Evolutionary conservation across 2,113 vertebrate species (phyloP).

Genomic region (Ailurus styani): DNA sequence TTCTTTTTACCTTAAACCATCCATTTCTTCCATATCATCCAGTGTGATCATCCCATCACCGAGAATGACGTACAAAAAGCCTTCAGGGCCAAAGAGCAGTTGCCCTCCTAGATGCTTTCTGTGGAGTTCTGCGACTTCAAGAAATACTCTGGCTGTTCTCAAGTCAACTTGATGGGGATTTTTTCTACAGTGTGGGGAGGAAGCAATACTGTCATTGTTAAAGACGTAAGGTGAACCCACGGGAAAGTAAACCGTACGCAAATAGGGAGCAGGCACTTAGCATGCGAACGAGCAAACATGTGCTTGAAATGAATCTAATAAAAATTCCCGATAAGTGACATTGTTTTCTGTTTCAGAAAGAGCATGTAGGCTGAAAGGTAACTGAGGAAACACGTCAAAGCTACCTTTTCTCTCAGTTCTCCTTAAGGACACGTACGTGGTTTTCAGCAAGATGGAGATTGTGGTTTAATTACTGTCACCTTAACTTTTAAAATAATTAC

Average conservation of each 20-base stretch:
- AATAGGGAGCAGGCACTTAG: neutral
- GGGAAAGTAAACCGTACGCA: neutral
- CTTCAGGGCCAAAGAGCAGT: conserved; percentile 92
- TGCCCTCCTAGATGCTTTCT: conserved; percentile 97
- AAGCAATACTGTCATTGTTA: neutral
- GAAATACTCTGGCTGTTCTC: conserved; percentile 91
- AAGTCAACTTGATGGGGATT: conserved; percentile 94
- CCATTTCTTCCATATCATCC: conserved; percentile 99
- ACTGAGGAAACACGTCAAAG: neutral
- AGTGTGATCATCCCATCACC: conserved; percentile 99
- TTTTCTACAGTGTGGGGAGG: conserved; percentile 84
- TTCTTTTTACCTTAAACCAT: conserved; percentile 92
- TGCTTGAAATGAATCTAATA: neutral
- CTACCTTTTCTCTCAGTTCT: neutral
- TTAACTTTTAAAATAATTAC: neutral
- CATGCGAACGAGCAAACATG: neutral
- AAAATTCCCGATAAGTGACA: neutral
- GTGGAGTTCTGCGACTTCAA: conserved; percentile 97
- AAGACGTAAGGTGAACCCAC: neutral
- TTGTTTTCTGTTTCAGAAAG: neutral
- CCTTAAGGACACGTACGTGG: neutral
- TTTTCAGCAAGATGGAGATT: neutral
- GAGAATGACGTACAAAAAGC: conserved; percentile 94
- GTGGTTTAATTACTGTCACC: neutral
- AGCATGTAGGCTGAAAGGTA: neutral